Conservation (phyloP, 2,888 invertebrate species). For the Psylliodes chrysocephalus region DNA sequence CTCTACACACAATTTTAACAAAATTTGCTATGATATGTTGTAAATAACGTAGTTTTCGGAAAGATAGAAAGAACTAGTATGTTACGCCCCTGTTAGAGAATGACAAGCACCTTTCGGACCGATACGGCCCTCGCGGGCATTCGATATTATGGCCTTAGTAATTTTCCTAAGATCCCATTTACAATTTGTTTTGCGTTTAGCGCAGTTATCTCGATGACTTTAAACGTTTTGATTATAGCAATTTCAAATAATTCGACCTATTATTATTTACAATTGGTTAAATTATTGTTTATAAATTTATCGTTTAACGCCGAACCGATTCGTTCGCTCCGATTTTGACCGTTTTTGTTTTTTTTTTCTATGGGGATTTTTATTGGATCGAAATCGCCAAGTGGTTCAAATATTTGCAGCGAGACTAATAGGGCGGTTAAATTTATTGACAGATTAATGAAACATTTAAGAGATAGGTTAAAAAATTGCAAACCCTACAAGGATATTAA, state of each 20-base stretch:
- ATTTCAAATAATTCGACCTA: conserved; percentile 63
- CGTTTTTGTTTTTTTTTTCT: conserved; percentile 14
- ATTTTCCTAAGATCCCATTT: conserved; percentile 62
- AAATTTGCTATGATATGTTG: no score
- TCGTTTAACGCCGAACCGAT: conserved; percentile 58
- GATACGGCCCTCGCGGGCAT: conserved; percentile 37
- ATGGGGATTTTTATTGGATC: conserved; percentile 17
- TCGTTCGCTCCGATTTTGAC: conserved; percentile 23
- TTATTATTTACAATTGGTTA: conserved; percentile 61
- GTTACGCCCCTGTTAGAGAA: conserved; percentile 49
- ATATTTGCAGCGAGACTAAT: no score
- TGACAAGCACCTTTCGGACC: conserved; percentile 60
- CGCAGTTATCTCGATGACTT: conserved; percentile 61
- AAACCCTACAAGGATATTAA: no score
- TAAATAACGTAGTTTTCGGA: no score
- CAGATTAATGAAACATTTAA: no score
- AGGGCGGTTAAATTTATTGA: no score
- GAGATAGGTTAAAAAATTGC: no score
- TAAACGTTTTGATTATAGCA: conserved; percentile 64
- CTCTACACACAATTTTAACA: no score
- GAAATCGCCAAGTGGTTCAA: conserved; percentile 27
- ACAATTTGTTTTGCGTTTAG: conserved; percentile 64
- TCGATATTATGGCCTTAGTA: conserved; percentile 53
- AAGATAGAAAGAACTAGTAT: no score
- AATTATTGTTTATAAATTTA: conserved; percentile 63